Percentiles rank a stretch among this genome's conserved stretches.
Evolutionary conservation across 2,113 vertebrate species (phyloP).

Genomic region (Limnothrissa miodon): DNA sequence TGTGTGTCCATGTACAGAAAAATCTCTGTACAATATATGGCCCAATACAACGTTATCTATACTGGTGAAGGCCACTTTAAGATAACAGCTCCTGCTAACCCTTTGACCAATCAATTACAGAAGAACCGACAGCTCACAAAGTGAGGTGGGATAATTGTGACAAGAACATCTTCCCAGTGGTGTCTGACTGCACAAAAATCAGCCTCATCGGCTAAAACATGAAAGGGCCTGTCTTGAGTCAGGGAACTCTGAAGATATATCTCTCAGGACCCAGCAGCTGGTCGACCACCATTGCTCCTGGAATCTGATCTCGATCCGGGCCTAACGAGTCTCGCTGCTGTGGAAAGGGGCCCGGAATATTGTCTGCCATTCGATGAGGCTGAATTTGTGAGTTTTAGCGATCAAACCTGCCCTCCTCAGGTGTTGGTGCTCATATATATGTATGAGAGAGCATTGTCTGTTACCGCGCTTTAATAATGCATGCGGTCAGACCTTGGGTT

Average conservation of each 20-base stretch:
- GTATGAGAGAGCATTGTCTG: conserved; percentile 65
- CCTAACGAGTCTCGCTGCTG: not conserved
- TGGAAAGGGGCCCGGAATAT: not conserved
- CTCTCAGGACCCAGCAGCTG: not conserved
- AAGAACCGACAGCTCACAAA: not conserved
- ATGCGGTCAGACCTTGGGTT: conserved; percentile 66
- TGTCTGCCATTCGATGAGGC: not conserved
- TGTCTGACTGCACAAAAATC: not conserved
- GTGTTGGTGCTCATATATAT: conserved; percentile 68
- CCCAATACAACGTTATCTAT: not conserved
- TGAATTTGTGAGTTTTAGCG: conserved; percentile 32
- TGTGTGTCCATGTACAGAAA: not conserved
- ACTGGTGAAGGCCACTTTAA: not conserved
- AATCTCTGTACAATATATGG: not conserved
- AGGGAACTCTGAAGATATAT: not conserved
- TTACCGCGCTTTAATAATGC: conserved; percentile 73
- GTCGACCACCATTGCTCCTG: not conserved
- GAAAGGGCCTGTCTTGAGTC: conserved; percentile 5
- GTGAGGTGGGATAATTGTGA: not conserved
- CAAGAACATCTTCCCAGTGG: not conserved
- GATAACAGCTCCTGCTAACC: not conserved
- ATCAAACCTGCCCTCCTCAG: conserved; percentile 61
- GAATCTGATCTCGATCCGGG: not conserved
- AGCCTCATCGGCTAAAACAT: conserved; percentile 1
- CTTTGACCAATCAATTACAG: not conserved